A percentile compares a stretch with the other conserved stretches of the same genome.
Evolutionary conservation across 2,888 invertebrate species (phyloP).

Genomic region (Tiliacea citrago): DNA sequence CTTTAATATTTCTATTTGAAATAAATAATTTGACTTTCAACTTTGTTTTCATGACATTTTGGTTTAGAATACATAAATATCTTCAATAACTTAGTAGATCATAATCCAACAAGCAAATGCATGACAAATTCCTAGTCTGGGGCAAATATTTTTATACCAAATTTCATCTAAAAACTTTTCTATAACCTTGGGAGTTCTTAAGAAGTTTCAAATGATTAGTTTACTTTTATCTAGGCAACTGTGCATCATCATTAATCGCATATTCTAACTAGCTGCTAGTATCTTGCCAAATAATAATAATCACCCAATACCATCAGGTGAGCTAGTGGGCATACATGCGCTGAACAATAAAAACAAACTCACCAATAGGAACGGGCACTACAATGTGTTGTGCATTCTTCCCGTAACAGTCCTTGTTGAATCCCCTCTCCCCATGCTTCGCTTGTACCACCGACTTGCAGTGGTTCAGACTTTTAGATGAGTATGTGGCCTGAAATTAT

Average conservation of each 20-base stretch:
- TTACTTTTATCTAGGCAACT: not conserved
- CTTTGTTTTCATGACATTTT: not conserved
- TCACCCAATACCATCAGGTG: not conserved
- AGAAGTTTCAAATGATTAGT: not conserved
- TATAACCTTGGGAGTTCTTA: not conserved
- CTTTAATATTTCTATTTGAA: too few relatives aligned
- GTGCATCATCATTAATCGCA: not conserved
- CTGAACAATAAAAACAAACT: slow-evolving; percentile 20
- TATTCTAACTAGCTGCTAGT: not conserved
- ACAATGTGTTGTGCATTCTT: slow-evolving; percentile 94
- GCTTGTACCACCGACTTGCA: slow-evolving; percentile 91
- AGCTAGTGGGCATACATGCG: not conserved
- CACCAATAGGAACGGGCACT: slow-evolving; percentile 95
- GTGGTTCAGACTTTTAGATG: slow-evolving; percentile 93
- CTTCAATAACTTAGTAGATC: not conserved
- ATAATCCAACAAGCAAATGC: not conserved
- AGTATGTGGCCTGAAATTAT: slow-evolving; percentile 89
- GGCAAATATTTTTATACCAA: not conserved
- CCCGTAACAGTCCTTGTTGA: slow-evolving; percentile 94
- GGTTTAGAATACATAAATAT: not conserved
- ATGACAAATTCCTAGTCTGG: not conserved
- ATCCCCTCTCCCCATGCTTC: slow-evolving; percentile 93
- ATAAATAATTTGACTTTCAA: too few relatives aligned
- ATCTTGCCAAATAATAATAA: not conserved
- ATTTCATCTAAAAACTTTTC: not conserved